A percentile compares a stretch with the other conserved stretches of the same genome.
Conservation (phyloP, 1,140 invertebrate genomes). For the Planococcus citri region DNA sequence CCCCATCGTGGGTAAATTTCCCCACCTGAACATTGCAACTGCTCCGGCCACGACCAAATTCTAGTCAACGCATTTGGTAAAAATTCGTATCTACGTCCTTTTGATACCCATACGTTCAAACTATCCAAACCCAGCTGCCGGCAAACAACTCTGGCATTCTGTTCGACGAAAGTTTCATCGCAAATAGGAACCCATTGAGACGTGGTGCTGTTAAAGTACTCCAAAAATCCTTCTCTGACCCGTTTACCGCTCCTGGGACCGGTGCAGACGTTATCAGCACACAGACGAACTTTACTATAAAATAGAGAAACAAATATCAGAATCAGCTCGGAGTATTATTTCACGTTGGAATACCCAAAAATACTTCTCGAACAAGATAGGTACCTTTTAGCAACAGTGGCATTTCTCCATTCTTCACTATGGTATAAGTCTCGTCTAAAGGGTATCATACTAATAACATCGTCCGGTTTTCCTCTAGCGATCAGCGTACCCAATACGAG, state of each 20-base stretch:
- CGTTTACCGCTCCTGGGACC: conserved; percentile 36
- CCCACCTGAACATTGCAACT: conserved; percentile 60
- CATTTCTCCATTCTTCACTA: neutral
- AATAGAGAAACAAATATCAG: neutral
- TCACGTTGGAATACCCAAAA: too few species aligned
- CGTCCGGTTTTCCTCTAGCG: conserved; percentile 62
- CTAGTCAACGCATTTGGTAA: conserved; percentile 66
- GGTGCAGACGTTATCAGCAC: conserved; percentile 56
- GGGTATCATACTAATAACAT: conserved; percentile 76
- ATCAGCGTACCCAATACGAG: conserved; percentile 80
- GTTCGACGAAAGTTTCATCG: conserved; percentile 83
- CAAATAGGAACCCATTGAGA: conserved; percentile 94
- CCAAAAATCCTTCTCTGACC: conserved; percentile 58
- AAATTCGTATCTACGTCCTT: conserved; percentile 66
- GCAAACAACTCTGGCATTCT: conserved; percentile 91
- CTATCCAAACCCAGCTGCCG: conserved; percentile 81
- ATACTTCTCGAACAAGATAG: too few species aligned
- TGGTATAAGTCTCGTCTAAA: neutral
- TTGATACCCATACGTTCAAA: conserved; percentile 73
- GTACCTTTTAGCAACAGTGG: neutral
- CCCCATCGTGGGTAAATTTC: too few species aligned
- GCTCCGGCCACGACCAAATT: conserved; percentile 92
- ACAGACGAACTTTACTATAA: conserved; percentile 51
- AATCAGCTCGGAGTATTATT: too few species aligned
- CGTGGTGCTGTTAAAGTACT: conserved; percentile 89